A percentile compares a stretch with the other conserved stretches of the same genome.
These are phyloP conservation scores for Prunella strophiata DNA, from an alignment of 2,797 vertebrate species.

Conservation along the genomic window DNA sequence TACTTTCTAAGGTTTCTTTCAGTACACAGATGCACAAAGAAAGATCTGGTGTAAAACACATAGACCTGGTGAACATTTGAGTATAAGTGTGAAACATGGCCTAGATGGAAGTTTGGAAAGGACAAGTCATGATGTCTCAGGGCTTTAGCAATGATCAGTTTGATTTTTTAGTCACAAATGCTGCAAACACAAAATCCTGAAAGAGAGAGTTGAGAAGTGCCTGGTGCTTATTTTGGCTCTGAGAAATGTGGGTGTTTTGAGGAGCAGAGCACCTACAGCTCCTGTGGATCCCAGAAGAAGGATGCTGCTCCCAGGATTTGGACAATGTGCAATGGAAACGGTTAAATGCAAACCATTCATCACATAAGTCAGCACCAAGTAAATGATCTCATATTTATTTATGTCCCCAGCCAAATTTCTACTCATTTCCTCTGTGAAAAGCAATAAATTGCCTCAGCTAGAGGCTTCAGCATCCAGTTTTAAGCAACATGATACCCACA, in stretches of 20 bases:
- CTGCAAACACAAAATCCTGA: neutral
- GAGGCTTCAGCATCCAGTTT: neutral
- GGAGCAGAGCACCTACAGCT: neutral
- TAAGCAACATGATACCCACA: neutral
- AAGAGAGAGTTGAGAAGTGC: neutral
- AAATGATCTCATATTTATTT: conserved; percentile 46
- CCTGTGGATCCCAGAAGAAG: neutral
- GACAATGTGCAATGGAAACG: neutral
- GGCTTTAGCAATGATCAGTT: neutral
- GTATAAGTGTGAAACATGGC: neutral
- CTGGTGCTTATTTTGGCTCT: neutral
- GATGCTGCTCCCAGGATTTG: neutral
- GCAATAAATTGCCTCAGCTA: conserved; percentile 20
- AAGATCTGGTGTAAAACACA: neutral
- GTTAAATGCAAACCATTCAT: neutral
- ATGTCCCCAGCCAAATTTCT: conserved; percentile 24
- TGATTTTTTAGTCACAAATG: neutral
- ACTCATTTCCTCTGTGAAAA: conserved; percentile 41
- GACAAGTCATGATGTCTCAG: neutral
- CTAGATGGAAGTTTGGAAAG: neutral
- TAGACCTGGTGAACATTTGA: neutral
- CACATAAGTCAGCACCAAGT: neutral
- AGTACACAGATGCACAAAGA: neutral
- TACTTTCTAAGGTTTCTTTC: neutral
- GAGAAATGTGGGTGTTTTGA: neutral